These are phyloP conservation scores for Chelonoidis abingdonii DNA, from an alignment of 2,113 vertebrate genomes.

Conservation along the genomic window DNA sequence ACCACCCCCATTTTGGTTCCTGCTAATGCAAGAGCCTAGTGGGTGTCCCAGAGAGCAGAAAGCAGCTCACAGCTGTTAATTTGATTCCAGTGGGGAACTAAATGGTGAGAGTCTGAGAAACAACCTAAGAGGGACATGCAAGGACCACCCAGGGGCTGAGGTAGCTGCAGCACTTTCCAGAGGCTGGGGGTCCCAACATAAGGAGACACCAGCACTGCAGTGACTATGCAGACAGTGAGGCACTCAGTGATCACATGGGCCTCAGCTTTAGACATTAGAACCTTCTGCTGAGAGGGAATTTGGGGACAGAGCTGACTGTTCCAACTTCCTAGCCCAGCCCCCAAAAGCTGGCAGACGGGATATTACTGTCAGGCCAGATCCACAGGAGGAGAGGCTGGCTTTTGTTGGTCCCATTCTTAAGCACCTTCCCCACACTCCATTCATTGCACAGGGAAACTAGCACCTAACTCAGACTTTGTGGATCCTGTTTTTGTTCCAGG, in stretches of 20 bases:
- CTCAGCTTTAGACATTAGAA: background rate
- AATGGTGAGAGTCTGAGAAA: background rate
- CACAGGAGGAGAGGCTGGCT: background rate
- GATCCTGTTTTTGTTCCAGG: no score
- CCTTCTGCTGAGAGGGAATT: background rate
- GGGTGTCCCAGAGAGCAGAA: accelerated
- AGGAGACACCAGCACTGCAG: background rate
- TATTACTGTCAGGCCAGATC: background rate
- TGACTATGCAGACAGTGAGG: background rate
- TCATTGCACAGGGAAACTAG: no score
- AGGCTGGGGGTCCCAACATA: background rate
- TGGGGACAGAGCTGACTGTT: background rate
- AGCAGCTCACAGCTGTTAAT: accelerated
- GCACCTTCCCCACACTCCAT: no score
- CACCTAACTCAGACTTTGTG: no score
- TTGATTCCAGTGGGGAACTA: background rate
- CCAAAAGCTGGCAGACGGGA: background rate
- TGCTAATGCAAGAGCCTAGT: background rate
- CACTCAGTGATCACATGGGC: background rate
- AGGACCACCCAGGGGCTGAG: background rate
- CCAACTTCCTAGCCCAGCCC: background rate
- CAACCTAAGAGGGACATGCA: background rate
- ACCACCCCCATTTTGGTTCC: accelerated
- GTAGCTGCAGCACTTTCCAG: background rate
- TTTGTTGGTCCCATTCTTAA: no score